These are phyloP conservation scores for Platanista minor DNA, from an alignment of 2,113 vertebrate species.

Conservation along the genomic window DNA sequence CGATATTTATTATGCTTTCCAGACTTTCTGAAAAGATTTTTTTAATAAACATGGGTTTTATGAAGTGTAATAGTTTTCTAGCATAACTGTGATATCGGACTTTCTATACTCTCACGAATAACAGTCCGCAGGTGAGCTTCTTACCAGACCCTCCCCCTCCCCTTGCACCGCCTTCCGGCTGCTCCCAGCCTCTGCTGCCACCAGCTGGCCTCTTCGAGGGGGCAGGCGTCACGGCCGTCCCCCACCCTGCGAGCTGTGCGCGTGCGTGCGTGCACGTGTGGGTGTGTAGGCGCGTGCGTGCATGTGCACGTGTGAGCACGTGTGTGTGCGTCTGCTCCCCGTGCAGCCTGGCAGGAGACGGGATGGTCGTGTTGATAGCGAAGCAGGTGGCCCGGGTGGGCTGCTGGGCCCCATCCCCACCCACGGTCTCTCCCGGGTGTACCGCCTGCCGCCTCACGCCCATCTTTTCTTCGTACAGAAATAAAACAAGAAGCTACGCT, in stretches of 20 bases:
- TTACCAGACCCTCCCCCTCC: not conserved
- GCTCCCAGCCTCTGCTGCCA: constrained; percentile 47
- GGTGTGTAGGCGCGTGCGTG: too few relatives aligned
- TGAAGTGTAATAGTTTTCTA: constrained; percentile 81
- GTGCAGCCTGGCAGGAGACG: not conserved
- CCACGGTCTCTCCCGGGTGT: constrained; percentile 35
- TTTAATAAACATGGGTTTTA: constrained; percentile 81
- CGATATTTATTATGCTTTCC: constrained; percentile 80
- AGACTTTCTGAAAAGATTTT: constrained; percentile 79
- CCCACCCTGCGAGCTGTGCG: constrained; percentile 30
- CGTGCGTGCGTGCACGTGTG: not conserved
- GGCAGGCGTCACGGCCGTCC: fast-evolving
- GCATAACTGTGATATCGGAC: constrained; percentile 66
- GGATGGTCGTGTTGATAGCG: not conserved
- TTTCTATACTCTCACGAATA: constrained; percentile 65
- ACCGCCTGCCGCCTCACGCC: not conserved
- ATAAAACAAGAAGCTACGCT: not conserved
- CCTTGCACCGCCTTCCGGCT: constrained; percentile 15
- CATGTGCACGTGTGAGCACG: not conserved
- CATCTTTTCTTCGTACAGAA: constrained; percentile 64
- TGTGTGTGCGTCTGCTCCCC: not conserved
- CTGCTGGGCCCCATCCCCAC: not conserved
- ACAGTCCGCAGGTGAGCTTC: constrained; percentile 26
- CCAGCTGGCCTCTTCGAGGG: fast-evolving
- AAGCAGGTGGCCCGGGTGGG: constrained; percentile 5